phyloP scores from a whole-genome alignment of 2,113 vertebrate genomes.

The Stegastes partitus region DNA sequence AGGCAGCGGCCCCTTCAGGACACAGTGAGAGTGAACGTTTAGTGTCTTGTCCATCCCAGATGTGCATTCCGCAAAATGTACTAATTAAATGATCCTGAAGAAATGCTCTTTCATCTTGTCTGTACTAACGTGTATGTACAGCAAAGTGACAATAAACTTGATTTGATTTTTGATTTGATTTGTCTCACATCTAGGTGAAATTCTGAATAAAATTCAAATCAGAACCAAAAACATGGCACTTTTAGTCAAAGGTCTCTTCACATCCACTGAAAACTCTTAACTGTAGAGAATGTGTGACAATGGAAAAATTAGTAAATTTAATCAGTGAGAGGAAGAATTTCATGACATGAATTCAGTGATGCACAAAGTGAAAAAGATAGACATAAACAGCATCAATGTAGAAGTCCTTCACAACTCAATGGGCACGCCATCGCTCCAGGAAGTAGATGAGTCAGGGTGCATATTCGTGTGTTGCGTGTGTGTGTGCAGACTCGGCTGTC shows the following conservation, averaged over 20 bases:
- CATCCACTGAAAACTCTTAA: neutral
- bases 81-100: too few species aligned
- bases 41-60: too few species aligned
- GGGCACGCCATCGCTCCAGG: slow-evolving; percentile 49
- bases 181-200: too few species aligned
- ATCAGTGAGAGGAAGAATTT: neutral
- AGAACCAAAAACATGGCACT: neutral
- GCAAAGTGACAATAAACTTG: too few species aligned
- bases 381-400: slow-evolving; percentile 34
- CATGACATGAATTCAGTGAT: slow-evolving; percentile 30
- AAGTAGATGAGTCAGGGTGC: slow-evolving; percentile 37
- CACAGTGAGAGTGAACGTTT: too few species aligned
- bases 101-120: too few species aligned
- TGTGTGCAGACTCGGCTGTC: slow-evolving; percentile 23
- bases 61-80: too few species aligned
- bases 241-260: neutral
- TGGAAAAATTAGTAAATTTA: slow-evolving; percentile 1
- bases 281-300: neutral
- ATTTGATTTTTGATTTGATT: too few species aligned
- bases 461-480: neutral
- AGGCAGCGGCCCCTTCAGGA: too few species aligned
- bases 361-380: slow-evolving; percentile 11
- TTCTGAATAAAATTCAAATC: neutral
- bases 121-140: too few species aligned
- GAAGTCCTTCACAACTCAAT: slow-evolving; percentile 68